Base-by-base conservation (phyloP, 1,140 invertebrate species). In the Camponotus floridanus region DNA sequence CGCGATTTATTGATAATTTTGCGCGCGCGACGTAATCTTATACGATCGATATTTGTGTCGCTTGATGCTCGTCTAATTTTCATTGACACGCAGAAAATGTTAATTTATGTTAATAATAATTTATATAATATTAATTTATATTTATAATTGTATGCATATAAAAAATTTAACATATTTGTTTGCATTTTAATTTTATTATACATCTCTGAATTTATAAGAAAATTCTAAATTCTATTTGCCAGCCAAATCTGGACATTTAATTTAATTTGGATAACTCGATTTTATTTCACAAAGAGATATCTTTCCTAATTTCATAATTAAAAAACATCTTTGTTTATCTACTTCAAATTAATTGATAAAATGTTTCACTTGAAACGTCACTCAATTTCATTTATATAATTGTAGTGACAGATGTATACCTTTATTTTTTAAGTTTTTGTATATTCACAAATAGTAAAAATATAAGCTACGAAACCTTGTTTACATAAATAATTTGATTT, bases 31-130 rank as follows among this genome's bases (percentile, higher is more conserved):
- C 21, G 15, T 70, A 59, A 59, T 68, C 26, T 51, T 15, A 11
- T 13, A 21, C 39, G 79, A 83, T 83, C 51, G 18, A 81, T 81
- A 71, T n/a, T n/a, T n/a, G n/a, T 55, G 3, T 80, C 51, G 13
- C 67, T 33, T 70, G 31, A 45, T 39, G 45, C n/a, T 55, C n/a
- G 3, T 73, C 18, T 83, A 36, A 74, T 62, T 74, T 26, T n/a
- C 5, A 83, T 83, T 74, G 6, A 3, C 15, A 51, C 15, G 3
- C 9, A 65, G 39, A 15, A n/a, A 18, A 64, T n/a, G n/a, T n/a
- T n/a, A n/a, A n/a, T 31, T 26, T 26, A 26, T 26, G 26, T 15
- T 51, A 6, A 18, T 51, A 51, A 48, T 48, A 26, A 26, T 26
- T 26, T 26, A 26, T 26, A 39, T 39, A 39, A 39, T 6, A 39